phyloP scores from a whole-genome alignment of 2,888 invertebrate genomes.

The Noctua pronuba region DNA sequence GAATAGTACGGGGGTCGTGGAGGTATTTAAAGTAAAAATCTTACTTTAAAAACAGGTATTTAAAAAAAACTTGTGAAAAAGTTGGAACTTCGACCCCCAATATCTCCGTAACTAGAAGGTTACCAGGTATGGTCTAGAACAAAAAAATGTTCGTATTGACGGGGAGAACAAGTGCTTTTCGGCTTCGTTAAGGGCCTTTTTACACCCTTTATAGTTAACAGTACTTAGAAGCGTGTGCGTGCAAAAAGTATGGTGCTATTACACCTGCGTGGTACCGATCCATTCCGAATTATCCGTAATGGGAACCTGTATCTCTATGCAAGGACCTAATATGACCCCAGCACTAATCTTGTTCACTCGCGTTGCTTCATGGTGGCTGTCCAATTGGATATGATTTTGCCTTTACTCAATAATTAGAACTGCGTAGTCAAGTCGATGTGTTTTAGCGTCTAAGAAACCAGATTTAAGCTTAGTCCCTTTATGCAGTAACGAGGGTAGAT shows the following conservation, averaged over 20 bases:
- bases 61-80: no score
- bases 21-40: no score
- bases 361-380: neutral
- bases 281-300: neutral
- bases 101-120: no score
- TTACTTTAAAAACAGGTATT: no score
- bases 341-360: neutral
- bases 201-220: no score
- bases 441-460: neutral
- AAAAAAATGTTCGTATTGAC: no score
- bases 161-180: no score
- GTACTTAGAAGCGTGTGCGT: neutral
- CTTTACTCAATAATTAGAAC: constrained; percentile 7
- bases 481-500: neutral
- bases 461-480: neutral
- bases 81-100: no score
- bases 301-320: neutral
- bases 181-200: no score
- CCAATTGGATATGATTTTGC: constrained; percentile 3
- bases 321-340: no score
- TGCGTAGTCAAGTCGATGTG: neutral
- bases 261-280: neutral
- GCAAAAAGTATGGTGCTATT: neutral
- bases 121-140: no score
- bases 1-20: no score